Evolutionary conservation across 2,797 vertebrate genomes (phyloP).

Genomic region (Perodicticus potto): DNA sequence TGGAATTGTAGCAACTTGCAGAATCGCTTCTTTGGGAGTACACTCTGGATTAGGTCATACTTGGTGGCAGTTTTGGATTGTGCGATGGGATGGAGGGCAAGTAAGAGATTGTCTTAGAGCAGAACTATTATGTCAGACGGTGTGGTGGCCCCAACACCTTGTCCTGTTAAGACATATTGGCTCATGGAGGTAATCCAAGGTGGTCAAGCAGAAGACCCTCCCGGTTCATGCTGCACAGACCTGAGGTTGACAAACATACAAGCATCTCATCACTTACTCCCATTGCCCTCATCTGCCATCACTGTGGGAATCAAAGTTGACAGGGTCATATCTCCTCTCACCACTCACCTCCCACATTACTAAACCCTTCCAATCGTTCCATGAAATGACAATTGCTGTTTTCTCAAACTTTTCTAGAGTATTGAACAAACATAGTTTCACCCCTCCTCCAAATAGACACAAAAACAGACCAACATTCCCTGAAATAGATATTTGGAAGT

Average conservation of each 20-base stretch:
- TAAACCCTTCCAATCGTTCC: background rate
- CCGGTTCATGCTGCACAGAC: background rate
- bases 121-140: background rate
- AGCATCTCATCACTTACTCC: background rate
- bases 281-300: background rate
- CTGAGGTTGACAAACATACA: background rate
- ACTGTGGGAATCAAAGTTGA: background rate
- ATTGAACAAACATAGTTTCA: background rate
- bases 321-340: background rate
- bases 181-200: background rate
- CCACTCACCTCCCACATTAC: background rate
- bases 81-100: background rate
- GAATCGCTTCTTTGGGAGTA: background rate
- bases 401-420: background rate
- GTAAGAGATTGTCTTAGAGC: too few relatives aligned
- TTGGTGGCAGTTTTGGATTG: background rate
- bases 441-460: background rate
- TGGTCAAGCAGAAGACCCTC: background rate
- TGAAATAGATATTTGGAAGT: background rate
- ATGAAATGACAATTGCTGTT: background rate
- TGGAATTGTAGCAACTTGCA: background rate
- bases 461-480: background rate
- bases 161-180: background rate
- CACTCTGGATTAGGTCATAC: background rate
- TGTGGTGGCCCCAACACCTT: background rate